Evolutionary conservation across 2,888 invertebrate genomes (phyloP), one percentile per base, ranked within the genome.

Genomic region (Scaptomyza reducta): DNA sequence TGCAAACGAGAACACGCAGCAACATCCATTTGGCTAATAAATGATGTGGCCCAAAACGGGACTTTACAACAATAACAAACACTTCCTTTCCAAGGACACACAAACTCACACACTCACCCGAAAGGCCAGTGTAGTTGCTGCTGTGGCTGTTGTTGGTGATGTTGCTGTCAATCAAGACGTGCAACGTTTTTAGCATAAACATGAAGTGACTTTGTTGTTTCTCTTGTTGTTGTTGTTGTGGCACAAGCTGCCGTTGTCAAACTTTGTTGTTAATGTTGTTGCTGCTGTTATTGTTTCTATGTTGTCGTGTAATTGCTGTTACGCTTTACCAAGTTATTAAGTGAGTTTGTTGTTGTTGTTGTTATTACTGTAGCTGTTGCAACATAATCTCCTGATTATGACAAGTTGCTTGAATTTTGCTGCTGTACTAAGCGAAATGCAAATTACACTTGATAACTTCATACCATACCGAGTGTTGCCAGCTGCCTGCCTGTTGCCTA

Each of bases 371-470:
- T 9, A 57, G 60, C 70, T 60, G 65, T 47, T 77, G 75, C 84
- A 84, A 81, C 73, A 77, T 84, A 83, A 80, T 83, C 78, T 70
- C 70, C 70, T 83, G 81, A 83, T 83, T 80, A 84, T 81, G 73
- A 77, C 73, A 70, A 73, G 77, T 79, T 67, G 58, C 65, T 57
- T 49, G 29, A 58, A 70, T 60, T 64, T 73, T 60, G 69, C 38
- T 62, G 61, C 47, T 62, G 51, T 63, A 59, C 63, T 38, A 67
- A 70, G 70, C 60, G 44, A 58, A 77, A 74, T 60, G 58, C 61
- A 74, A 77, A 70, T 72, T 69, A 63, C 68, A 57, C 74, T 70
- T 72, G 67, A 75, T 64, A 72, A 72, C 50, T 77, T 77, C 66
- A 45, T 62, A 47, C 22, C 10, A 45, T 60, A 47, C 16, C 10